Base-by-base conservation (phyloP, 2,888 invertebrate species). In the Eilema sororculum region DNA sequence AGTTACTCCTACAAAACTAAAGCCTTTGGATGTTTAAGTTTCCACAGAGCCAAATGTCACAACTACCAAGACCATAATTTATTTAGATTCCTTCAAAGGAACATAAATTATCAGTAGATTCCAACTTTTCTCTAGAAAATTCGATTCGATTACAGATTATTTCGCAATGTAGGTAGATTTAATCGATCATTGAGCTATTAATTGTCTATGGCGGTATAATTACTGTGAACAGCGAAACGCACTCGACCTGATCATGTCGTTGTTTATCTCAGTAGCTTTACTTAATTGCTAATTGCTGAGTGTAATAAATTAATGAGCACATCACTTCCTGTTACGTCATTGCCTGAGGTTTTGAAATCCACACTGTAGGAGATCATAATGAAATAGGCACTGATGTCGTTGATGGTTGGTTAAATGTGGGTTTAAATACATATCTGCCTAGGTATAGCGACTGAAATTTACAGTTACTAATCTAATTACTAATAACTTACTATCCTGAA, bases 201-300 rank as follows among this genome's bases (percentile, higher is more conserved):
- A 82, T 79, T 64, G 65, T 33, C n/a, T 62, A 67, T 37, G 69
- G 72, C 67, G 33, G 46, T 65, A 69, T 84, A 80, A 78, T 84
- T 80, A 80, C 68, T 65, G 61, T 61, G 62, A 72, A 85, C 84
- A 85, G 67, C 81, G 72, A 79, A 84, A 72, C 77, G 86, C 86
- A 85, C 85, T 85, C 77, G 77, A 68, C 71, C 62, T 60, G 74
- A 76, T 80, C 80, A 75, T 77, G 78, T 75, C 62, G 61, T 67
- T 71, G 68, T 46, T 82, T 74, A 79, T 81, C 82, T 78, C 13
- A 16, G 28, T 67, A 52, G 16, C 71, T 76, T 69, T 76, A 77
- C 68, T 76, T 78, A 74, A 82, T 80, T 82, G 58, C 73, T 77
- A 75, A 77, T 82, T 78, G 81, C 72, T 67, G 75, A 64, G 72